Evolutionary conservation across 2,888 invertebrate species (phyloP).

Genomic region (Macrophya annulata): DNA sequence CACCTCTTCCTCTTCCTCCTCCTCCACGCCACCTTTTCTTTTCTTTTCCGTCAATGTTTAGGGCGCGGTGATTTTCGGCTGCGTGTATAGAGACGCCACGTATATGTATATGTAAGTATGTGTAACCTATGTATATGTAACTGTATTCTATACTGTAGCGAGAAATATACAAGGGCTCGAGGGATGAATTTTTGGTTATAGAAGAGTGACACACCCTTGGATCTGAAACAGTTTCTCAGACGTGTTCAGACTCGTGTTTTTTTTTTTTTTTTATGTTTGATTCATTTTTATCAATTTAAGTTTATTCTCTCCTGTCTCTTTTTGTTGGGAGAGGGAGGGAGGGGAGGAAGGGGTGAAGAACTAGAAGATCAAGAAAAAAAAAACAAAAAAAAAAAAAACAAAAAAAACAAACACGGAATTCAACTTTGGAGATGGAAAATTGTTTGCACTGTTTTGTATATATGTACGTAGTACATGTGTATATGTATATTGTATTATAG

Average conservation of each 20-base stretch:
- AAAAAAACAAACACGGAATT: too few relatives aligned
- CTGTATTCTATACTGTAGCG: too few relatives aligned
- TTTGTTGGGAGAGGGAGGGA: too few relatives aligned
- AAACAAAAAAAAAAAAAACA: too few relatives aligned
- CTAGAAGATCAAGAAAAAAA: too few relatives aligned
- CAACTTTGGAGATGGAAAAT: too few relatives aligned
- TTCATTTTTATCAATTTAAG: not conserved
- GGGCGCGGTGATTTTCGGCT: slow-evolving; percentile 36
- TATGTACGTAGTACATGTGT: too few relatives aligned
- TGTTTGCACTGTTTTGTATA: too few relatives aligned
- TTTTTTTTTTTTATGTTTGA: not conserved
- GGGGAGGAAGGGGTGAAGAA: too few relatives aligned
- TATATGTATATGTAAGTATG: too few relatives aligned
- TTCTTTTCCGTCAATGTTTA: slow-evolving; percentile 13
- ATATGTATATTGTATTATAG: too few relatives aligned
- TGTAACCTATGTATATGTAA: too few relatives aligned
- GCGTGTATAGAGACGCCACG: not conserved
- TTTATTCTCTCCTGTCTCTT: not conserved
- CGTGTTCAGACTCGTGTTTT: not conserved
- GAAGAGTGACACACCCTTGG: slow-evolving; percentile 28
- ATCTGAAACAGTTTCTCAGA: not conserved
- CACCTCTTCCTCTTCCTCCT: not conserved
- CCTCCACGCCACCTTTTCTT: not conserved
- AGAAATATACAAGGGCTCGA: not conserved
- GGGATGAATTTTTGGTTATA: not conserved